Conservation (phyloP, 1,140 invertebrate species). For the Drosophila mauritiana region DNA sequence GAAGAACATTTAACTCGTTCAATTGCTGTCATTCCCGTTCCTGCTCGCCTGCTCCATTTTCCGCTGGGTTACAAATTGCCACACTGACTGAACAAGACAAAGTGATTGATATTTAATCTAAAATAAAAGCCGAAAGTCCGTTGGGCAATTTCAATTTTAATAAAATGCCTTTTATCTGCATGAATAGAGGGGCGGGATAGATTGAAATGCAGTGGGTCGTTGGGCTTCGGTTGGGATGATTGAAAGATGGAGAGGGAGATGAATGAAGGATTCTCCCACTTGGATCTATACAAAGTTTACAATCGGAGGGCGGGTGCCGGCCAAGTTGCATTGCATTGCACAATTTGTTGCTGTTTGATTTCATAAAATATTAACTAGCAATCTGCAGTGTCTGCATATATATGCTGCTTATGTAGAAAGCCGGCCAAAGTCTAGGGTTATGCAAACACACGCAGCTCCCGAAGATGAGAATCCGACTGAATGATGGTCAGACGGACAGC, state of each 20-base stretch:
- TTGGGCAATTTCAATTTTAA: constrained; percentile 66
- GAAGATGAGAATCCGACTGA: constrained; percentile 42
- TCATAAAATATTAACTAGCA: constrained; percentile 80
- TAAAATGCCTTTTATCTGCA: constrained; percentile 61
- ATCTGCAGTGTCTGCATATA: constrained; percentile 76
- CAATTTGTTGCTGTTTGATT: constrained; percentile 80
- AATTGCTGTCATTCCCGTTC: constrained; percentile 53
- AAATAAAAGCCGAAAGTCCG: constrained; percentile 60
- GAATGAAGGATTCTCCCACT: constrained; percentile 28
- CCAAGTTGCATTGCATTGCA: constrained; percentile 60
- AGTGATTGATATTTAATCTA: constrained; percentile 70
- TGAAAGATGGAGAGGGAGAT: not conserved
- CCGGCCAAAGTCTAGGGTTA: constrained; percentile 40
- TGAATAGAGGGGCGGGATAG: constrained; percentile 4
- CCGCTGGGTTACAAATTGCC: constrained; percentile 32
- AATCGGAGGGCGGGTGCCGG: constrained; percentile 4
- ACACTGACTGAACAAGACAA: constrained; percentile 40
- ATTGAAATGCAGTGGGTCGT: constrained; percentile 7
- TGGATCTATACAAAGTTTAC: constrained; percentile 34
- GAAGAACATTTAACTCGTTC: constrained; percentile 49
- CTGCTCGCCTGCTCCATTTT: not conserved
- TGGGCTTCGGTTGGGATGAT: not conserved
- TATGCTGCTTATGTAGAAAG: constrained; percentile 25
- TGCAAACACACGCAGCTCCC: constrained; percentile 51
- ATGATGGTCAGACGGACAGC: constrained; percentile 9